phyloP scores from a whole-genome alignment of 1,140 invertebrate species.

The Bathynomus jamesi region DNA sequence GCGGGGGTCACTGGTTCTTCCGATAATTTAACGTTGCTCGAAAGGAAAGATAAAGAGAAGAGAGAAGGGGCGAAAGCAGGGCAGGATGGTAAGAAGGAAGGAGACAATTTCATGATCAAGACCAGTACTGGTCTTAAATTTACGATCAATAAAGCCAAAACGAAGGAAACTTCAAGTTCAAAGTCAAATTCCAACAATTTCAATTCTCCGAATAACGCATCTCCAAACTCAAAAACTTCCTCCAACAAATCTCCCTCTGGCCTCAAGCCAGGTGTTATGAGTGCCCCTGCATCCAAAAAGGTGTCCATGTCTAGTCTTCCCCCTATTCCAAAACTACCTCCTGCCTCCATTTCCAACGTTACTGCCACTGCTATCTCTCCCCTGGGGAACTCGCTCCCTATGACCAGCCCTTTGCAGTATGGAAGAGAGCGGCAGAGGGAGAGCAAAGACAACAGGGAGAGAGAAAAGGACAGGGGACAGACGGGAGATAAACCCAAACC shows the following conservation, averaged over 20 bases:
- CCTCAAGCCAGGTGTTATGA: slow-evolving; percentile 71
- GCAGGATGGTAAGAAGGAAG: slow-evolving; percentile 56
- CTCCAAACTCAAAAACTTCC: slow-evolving; percentile 45
- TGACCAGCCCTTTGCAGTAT: slow-evolving; percentile 23
- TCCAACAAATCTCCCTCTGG: slow-evolving; percentile 71
- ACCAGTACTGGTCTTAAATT: slow-evolving; percentile 77
- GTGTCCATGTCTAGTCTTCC: slow-evolving; percentile 27
- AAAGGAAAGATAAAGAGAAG: slow-evolving; percentile 41
- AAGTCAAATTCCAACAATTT: slow-evolving; percentile 46
- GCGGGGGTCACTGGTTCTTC: slow-evolving; percentile 26
- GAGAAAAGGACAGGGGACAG: slow-evolving; percentile 25
- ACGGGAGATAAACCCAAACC: slow-evolving; percentile 9
- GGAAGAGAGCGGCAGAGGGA: slow-evolving; percentile 16
- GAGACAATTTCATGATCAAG: slow-evolving; percentile 67
- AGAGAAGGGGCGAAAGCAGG: slow-evolving; percentile 33
- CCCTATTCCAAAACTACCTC: slow-evolving; percentile 28
- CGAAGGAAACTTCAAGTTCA: slow-evolving; percentile 51
- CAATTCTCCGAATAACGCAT: slow-evolving; percentile 33
- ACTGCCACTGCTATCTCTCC: slow-evolving; percentile 35
- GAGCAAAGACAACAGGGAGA: slow-evolving; percentile 23
- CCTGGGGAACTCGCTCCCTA: slow-evolving; percentile 25
- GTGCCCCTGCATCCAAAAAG: slow-evolving; percentile 70
- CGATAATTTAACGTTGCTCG: slow-evolving; percentile 29
- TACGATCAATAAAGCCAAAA: slow-evolving; percentile 73
- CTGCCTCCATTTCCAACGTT: slow-evolving; percentile 26